Evolutionary conservation across 2,888 invertebrate genomes (phyloP).

Genomic region (Oxytorus armatus): DNA sequence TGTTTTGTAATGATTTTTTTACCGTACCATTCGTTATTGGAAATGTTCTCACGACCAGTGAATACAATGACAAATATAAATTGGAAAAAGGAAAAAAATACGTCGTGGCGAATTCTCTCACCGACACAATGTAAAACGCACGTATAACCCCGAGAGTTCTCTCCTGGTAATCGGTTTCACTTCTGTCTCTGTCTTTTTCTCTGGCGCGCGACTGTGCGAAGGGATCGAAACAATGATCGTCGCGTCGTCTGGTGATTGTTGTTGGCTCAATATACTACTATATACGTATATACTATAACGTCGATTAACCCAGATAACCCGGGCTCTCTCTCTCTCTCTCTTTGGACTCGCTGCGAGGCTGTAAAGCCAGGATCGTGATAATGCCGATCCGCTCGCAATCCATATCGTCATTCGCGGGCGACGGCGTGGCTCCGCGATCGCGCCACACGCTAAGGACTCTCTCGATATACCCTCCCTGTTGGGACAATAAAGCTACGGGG

Average conservation of each 20-base stretch:
- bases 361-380: constrained; percentile 74
- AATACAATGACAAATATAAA: constrained; percentile 44
- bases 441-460: constrained; percentile 53
- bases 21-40: neutral
- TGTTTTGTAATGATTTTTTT: neutral
- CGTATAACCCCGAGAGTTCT: constrained; percentile 47
- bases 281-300: constrained; percentile 64
- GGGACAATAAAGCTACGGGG: constrained; percentile 36
- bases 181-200: constrained; percentile 13
- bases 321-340: constrained; percentile 51
- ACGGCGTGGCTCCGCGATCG: constrained; percentile 51
- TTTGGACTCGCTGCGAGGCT: constrained; percentile 37
- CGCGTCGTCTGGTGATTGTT: constrained; percentile 58
- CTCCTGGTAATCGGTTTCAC: constrained; percentile 61
- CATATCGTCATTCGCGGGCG: constrained; percentile 75
- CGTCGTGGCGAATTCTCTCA: constrained; percentile 49
- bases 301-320: constrained; percentile 79
- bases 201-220: constrained; percentile 16
- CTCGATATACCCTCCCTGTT: constrained; percentile 49
- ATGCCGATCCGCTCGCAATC: constrained; percentile 74
- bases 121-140: constrained; percentile 57
- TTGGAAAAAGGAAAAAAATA: neutral
- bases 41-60: constrained; percentile 44
- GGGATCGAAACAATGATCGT: constrained; percentile 65
- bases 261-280: constrained; percentile 17